A percentile compares a stretch with the other conserved stretches of the same genome.
Evolutionary conservation across 2,113 vertebrate species (phyloP).

Genomic region (Ornithorhynchus anatinus): DNA sequence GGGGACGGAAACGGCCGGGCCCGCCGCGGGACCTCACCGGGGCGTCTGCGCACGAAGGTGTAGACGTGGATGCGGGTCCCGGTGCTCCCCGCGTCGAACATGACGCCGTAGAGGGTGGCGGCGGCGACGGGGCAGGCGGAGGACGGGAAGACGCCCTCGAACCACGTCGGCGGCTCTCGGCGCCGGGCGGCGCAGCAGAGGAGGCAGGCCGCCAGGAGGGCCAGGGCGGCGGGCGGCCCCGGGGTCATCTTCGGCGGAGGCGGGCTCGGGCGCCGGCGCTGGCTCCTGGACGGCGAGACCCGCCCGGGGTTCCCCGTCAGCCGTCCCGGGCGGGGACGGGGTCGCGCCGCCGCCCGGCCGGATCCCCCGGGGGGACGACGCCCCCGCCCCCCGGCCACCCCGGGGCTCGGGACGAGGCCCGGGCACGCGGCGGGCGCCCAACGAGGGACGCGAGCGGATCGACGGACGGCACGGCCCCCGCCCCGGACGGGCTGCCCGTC

Average conservation of each 20-base stretch:
- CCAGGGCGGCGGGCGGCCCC: constrained; percentile 62
- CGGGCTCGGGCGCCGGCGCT: neutral
- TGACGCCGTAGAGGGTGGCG: constrained; percentile 88
- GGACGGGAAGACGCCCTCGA: constrained; percentile 83
- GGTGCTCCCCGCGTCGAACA: constrained; percentile 98
- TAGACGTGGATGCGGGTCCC: constrained; percentile 97
- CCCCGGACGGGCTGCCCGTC: too few species aligned
- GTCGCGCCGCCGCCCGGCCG: neutral
- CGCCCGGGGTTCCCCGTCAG: neutral
- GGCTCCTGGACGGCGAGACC: neutral
- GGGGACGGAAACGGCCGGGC: too few species aligned
- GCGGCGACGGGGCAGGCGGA: constrained; percentile 71
- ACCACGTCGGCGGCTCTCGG: constrained; percentile 80
- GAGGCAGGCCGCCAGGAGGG: constrained; percentile 64
- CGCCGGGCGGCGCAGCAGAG: constrained; percentile 74
- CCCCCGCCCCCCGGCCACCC: neutral
- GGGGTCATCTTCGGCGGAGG: constrained; percentile 71
- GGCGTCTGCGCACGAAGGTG: constrained; percentile 90
- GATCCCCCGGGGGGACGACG: neutral
- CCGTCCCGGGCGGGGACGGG: neutral
- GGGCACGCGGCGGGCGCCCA: neutral
- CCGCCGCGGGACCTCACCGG: constrained; percentile 72
- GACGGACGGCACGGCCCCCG: too few species aligned
- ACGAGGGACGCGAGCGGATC: too few species aligned
- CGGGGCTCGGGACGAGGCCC: too few species aligned